phyloP scores from a whole-genome alignment of 2,888 invertebrate genomes.

The Tetheella fluctuosa region DNA sequence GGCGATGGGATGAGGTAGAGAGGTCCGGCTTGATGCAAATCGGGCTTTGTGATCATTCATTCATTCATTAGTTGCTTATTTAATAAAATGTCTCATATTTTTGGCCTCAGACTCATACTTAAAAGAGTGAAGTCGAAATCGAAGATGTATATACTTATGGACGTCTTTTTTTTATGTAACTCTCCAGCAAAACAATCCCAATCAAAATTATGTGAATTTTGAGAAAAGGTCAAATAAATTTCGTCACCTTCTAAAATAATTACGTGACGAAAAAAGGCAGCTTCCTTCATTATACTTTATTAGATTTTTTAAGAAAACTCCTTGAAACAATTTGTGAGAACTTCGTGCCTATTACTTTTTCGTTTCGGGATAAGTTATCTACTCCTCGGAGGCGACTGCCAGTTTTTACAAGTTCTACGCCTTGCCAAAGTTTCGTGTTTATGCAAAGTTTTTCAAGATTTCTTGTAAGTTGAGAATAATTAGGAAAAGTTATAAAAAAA shows the following conservation, averaged over 20 bases:
- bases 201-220: background rate
- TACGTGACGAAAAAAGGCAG: background rate
- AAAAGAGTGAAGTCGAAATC: too few species aligned
- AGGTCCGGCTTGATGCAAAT: too few species aligned
- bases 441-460: constrained; percentile 31
- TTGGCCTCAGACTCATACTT: too few species aligned
- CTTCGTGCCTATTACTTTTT: constrained; percentile 11
- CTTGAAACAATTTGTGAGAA: constrained; percentile 10
- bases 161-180: too few species aligned
- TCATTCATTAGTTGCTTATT: too few species aligned
- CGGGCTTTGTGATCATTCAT: too few species aligned
- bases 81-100: too few species aligned
- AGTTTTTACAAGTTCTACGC: constrained; percentile 1
- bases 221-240: background rate
- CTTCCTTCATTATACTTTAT: background rate
- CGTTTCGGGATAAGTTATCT: constrained; percentile 7
- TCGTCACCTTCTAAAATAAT: constrained; percentile 2
- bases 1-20: too few species aligned
- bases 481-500: constrained; percentile 28
- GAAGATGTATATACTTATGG: too few species aligned
- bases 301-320: constrained; percentile 9
- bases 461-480: constrained; percentile 34
- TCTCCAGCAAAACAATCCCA: too few species aligned
- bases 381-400: background rate
- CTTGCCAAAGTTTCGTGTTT: constrained; percentile 10